Conservation (phyloP, 2,888 invertebrate species). For the Criorhina ranunculi region DNA sequence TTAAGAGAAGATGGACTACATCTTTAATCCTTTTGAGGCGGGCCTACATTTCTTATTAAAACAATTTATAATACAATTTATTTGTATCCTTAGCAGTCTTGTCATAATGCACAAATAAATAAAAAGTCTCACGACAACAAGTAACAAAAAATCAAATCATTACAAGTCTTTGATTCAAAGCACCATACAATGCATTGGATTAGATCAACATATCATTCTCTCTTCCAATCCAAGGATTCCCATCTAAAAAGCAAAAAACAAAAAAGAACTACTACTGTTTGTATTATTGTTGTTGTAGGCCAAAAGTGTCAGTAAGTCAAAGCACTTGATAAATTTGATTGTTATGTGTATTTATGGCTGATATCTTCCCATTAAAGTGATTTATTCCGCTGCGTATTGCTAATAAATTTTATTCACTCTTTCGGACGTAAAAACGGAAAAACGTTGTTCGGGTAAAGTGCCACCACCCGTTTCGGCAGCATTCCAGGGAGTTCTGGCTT, state of each 20-base stretch:
- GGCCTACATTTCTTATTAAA: too few species aligned
- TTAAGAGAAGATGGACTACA: too few species aligned
- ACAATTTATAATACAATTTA: too few species aligned
- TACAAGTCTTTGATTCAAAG: not conserved
- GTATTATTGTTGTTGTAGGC: conserved; percentile 32
- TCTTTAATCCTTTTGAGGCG: too few species aligned
- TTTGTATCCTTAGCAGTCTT: not conserved
- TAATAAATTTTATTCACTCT: conserved; percentile 75
- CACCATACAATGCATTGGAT: not conserved
- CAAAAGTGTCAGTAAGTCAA: conserved; percentile 70
- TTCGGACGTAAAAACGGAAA: conserved; percentile 45
- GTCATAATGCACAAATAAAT: conserved; percentile 19
- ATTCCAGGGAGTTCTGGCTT: not conserved
- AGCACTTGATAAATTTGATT: conserved; percentile 76
- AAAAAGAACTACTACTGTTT: conserved; percentile 37
- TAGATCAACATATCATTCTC: not conserved
- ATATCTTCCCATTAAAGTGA: conserved; percentile 75
- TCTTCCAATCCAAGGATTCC: not conserved
- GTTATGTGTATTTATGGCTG: conserved; percentile 76
- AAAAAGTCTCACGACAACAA: not conserved
- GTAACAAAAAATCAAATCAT: conserved; percentile 22
- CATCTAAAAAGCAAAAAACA: conserved; percentile 1
- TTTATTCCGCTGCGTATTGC: conserved; percentile 71
- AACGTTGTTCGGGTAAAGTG: conserved; percentile 50
- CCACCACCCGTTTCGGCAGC: conserved; percentile 40